Base-by-base conservation (phyloP, 2,888 invertebrate genomes). In the Leptinotarsa haldemani region DNA sequence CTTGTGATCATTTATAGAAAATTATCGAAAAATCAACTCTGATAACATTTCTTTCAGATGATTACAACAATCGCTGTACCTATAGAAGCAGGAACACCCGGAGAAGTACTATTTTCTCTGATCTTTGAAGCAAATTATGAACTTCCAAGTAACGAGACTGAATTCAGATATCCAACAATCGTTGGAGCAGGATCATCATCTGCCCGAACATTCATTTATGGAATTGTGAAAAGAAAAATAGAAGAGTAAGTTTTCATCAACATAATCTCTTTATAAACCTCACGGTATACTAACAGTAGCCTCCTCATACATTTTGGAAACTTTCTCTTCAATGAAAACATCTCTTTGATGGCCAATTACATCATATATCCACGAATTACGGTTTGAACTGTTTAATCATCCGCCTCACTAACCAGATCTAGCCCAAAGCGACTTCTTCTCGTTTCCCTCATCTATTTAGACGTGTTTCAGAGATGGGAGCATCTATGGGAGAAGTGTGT, bases 111-210 rank as follows among this genome's bases (percentile, higher is more conserved):
- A 81, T 87, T 94, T 68, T 93, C 94, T 0, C 93, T 93, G 83
- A 94, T 94, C 87, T 92, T 94, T 82, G 94, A 94, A 83, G 90
- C 92, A 0, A 92, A 91, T 84, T 94, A 93, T 86, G 87, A 85
- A 61, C 84, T 92, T 4, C 91, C 93, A 0, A 89, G 85, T 16
- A 93, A 93, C 81, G 88, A 85, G 63, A 86, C 86, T 0, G 71
- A 75, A 22, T 83, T 81, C 67, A 74, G 78, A 7, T 85, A 82
- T 71, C 85, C 85, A 12, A 84, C 85, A 30, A 68, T 82, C 50
- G 78, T 80, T 16, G 79, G 76, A 56, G 75, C 77, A 64, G 50
- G 50, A 20, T 50, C 74, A 0, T 53, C 67, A 48, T 71, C 79
- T 12, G 77, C 81, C 22, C 76, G 85, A 65, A 81, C 80, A 71